phyloP scores from a whole-genome alignment of 2,113 vertebrate species.

The Hippocampus guttulatus region DNA sequence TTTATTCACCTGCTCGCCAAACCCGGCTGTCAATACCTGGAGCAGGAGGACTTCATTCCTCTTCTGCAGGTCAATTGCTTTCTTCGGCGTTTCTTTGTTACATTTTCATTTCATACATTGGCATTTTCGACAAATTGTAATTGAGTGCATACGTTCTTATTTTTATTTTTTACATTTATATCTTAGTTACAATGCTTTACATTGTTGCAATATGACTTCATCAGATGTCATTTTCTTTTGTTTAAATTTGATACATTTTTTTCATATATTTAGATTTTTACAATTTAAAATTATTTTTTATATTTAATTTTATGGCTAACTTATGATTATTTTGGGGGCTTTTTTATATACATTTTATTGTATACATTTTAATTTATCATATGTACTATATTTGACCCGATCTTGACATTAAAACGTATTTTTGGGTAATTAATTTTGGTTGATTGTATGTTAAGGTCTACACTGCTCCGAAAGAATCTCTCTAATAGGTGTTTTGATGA shows the following conservation, averaged over 20 bases:
- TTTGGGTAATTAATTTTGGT: no score
- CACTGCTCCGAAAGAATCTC: no score
- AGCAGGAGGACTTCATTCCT: constrained; percentile 95
- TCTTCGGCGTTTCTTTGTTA: not conserved
- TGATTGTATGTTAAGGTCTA: no score
- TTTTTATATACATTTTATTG: no score
- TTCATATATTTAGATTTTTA: no score
- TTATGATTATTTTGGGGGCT: no score
- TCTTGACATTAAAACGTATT: no score
- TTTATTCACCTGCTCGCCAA: constrained; percentile 88
- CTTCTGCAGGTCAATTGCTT: constrained; percentile 82
- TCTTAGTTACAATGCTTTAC: not conserved
- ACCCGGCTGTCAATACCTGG: constrained; percentile 81
- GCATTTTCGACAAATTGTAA: not conserved
- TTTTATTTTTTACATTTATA: not conserved
- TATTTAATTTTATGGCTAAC: no score
- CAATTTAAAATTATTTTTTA: no score
- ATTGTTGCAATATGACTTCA: not conserved
- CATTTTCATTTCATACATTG: not conserved
- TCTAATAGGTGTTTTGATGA: no score
- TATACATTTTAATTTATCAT: not conserved
- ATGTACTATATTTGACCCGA: no score
- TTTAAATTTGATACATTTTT: not conserved
- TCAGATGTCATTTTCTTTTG: not conserved
- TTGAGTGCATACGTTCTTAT: not conserved